Percentiles rank a stretch among this genome's conserved stretches.
These are phyloP conservation scores for Boleophthalmus pectinirostris DNA, from an alignment of 2,113 vertebrate species.

Conservation along the genomic window DNA sequence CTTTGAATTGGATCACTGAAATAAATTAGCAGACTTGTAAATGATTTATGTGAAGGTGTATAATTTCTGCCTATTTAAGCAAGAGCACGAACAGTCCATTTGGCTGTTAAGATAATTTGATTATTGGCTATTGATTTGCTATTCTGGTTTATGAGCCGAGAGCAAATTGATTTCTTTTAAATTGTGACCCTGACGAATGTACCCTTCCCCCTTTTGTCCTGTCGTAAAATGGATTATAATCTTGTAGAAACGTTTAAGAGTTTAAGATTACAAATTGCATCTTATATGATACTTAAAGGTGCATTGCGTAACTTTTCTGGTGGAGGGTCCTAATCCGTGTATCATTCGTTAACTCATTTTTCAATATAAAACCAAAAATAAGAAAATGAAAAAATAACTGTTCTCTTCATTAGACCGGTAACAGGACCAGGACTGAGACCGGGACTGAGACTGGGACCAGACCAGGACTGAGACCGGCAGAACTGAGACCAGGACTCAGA, in stretches of 20 bases:
- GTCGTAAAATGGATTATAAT: slow-evolving; percentile 32
- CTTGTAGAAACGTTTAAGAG: slow-evolving; percentile 5
- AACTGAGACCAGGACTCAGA: no score
- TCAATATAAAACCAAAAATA: no score
- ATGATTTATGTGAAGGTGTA: background rate
- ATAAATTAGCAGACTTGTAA: background rate
- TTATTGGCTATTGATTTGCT: slow-evolving; percentile 65
- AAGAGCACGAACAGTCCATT: background rate
- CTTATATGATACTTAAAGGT: no score
- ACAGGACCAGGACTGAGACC: no score
- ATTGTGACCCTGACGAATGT: slow-evolving; percentile 19
- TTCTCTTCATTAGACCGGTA: no score
- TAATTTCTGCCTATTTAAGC: background rate
- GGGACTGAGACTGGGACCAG: no score
- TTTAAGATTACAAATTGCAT: background rate
- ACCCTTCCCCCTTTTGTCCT: background rate
- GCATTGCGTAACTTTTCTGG: no score
- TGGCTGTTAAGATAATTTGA: slow-evolving; percentile 44
- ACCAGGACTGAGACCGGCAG: no score
- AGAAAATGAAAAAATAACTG: no score
- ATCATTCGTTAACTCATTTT: no score
- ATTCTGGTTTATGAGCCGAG: slow-evolving; percentile 56
- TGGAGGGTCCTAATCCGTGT: no score
- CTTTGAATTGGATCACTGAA: background rate
- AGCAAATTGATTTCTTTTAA: slow-evolving; percentile 40